Base-by-base conservation (phyloP, 2,888 invertebrate genomes). In the Amiota mariae region DNA sequence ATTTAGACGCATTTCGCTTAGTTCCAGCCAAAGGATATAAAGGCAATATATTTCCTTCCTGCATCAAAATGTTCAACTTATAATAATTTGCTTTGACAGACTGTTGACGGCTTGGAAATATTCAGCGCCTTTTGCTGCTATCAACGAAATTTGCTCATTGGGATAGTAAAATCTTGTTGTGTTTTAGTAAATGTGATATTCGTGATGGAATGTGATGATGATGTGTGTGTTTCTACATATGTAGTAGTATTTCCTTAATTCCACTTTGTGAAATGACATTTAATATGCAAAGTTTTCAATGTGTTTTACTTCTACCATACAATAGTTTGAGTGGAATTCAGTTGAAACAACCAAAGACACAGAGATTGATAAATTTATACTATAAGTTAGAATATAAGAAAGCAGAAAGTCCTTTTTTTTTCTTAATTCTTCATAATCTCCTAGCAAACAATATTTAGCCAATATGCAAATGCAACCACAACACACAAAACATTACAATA, bases 221-320 rank as follows among this genome's bases (percentile, higher is more conserved):
- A 46, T 68, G 49, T 77, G 77, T 51, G 57, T 48, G n/a, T 67
- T 13, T 68, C 36, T 67, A 63, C 63, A 18, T 56, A 47, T 66
- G 57, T 70, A 64, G 54, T 72, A 4, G 2, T 12, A 81, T 77
- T 77, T 81, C 80, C 85, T 79, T 81, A 82, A 85, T 86, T 84
- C 85, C 87, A 85, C 87, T 84, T 84, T 85, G 79, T 81, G 85
- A 80, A 87, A 86, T 87, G 86, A 85, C 86, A 87, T 87, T 86
- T 87, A 87, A 87, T 87, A 87, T 87, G 87, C 87, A 87, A 87
- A 87, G 87, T 86, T 86, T 86, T 78, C 74, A 77, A 54, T 36
- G 54, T n/a, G 12, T 51, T 12, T 51, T 4, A n/a, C 54, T 51
- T 4, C 36, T 36, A 0, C 36, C 6, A 2, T 2, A n/a, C 54